Evolutionary conservation across 1,140 invertebrate species (phyloP).

Genomic region (Scaptodrosophila lebanonensis): DNA sequence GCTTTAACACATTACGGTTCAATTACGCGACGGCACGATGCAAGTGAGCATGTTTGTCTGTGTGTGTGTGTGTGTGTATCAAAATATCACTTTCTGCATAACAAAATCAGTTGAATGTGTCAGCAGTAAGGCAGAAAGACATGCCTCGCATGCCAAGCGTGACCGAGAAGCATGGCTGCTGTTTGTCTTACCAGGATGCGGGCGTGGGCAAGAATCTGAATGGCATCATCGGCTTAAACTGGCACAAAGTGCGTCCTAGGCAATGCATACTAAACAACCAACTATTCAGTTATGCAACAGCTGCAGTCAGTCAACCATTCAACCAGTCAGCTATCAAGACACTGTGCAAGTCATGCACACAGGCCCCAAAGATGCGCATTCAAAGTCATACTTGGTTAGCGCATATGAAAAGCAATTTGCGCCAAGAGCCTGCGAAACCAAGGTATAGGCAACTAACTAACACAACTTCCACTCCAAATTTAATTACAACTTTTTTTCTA

Average conservation of each 20-base stretch:
- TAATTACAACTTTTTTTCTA: constrained; percentile 54
- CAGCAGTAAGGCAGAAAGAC: constrained; percentile 5
- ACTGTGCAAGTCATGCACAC: constrained; percentile 15
- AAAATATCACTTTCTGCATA: constrained; percentile 60
- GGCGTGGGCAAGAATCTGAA: too few species aligned
- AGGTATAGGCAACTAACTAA: too few species aligned
- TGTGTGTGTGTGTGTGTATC: constrained; percentile 3
- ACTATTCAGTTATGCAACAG: constrained; percentile 53
- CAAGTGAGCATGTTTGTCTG: constrained; percentile 1
- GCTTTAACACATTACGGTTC: constrained; percentile 73
- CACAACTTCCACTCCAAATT: constrained; percentile 34
- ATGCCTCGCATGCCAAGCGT: too few species aligned
- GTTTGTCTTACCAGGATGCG: constrained; percentile 28
- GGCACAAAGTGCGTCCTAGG: constrained; percentile 49
- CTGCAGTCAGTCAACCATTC: too few species aligned
- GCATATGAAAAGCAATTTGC: constrained; percentile 19
- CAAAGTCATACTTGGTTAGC: neutral
- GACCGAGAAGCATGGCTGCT: neutral
- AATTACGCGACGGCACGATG: constrained; percentile 42
- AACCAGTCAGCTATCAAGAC: neutral
- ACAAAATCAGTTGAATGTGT: constrained; percentile 51
- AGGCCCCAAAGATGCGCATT: constrained; percentile 1
- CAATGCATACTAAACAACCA: constrained; percentile 64
- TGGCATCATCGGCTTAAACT: constrained; percentile 12
- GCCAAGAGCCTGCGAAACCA: too few species aligned